phyloP scores from a whole-genome alignment of 1,140 invertebrate species.

The Leptinotarsa defecta region DNA sequence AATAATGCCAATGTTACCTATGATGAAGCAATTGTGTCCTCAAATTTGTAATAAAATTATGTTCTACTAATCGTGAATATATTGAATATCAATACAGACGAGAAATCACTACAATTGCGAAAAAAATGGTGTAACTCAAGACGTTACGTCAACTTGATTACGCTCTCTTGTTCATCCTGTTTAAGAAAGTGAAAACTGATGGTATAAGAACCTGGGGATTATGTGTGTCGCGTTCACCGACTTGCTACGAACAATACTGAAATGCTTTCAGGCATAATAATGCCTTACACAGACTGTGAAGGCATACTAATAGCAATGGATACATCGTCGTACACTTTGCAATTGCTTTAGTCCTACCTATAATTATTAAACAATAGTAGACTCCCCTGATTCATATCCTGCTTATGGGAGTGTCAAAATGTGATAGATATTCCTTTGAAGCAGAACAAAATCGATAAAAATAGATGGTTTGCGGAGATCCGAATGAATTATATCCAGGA shows the following conservation, averaged over 20 bases:
- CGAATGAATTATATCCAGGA: too few relatives aligned
- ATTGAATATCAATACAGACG: too few relatives aligned
- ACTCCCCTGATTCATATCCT: conserved; percentile 5
- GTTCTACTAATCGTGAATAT: too few relatives aligned
- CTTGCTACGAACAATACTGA: conserved; percentile 13
- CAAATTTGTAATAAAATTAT: too few relatives aligned
- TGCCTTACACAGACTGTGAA: background rate
- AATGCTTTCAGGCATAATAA: conserved; percentile 17
- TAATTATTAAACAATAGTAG: conserved; percentile 9
- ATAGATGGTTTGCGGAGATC: too few relatives aligned
- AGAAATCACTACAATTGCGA: background rate
- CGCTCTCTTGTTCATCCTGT: conserved; percentile 15
- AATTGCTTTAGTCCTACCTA: conserved; percentile 1
- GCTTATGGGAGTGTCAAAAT: background rate
- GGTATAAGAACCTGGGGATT: conserved; percentile 16
- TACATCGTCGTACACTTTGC: conserved; percentile 2
- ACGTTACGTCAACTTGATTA: conserved; percentile 19
- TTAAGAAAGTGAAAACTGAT: conserved; percentile 21
- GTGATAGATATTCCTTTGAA: background rate
- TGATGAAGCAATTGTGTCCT: too few relatives aligned
- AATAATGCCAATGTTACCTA: too few relatives aligned
- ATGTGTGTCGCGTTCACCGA: conserved; percentile 16
- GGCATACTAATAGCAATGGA: conserved; percentile 11
- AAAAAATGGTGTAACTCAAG: conserved; percentile 14
- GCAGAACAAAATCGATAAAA: too few relatives aligned